Conservation (phyloP, 2,888 invertebrate genomes). For the Pseudococcus viburni region DNA sequence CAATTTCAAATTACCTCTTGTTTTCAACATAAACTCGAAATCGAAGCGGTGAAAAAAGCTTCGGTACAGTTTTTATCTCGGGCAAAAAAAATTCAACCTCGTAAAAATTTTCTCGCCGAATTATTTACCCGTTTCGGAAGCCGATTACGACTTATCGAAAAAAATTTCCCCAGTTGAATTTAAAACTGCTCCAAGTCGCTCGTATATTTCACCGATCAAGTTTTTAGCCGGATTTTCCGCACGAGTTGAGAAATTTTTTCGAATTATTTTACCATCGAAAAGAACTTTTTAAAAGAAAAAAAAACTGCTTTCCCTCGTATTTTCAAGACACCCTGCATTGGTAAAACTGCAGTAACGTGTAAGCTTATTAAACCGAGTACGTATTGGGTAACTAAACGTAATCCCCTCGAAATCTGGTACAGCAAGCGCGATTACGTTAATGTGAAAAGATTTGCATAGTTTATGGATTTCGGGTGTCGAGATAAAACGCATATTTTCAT, state of each 20-base stretch:
- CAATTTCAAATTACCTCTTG: constrained; percentile 41
- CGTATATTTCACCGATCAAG: not conserved
- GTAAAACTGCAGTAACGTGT: too few relatives aligned
- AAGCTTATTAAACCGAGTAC: too few relatives aligned
- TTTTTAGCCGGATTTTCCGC: not conserved
- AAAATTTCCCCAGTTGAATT: not conserved
- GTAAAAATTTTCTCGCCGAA: constrained; percentile 8
- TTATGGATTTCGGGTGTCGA: not conserved
- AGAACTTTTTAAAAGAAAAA: not conserved
- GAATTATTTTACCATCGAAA: not conserved
- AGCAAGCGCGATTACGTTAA: too few relatives aligned
- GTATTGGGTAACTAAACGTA: not conserved
- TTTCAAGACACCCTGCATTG: too few relatives aligned
- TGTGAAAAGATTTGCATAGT: too few relatives aligned
- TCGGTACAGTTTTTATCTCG: not conserved
- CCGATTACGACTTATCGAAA: not conserved
- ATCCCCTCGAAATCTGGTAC: not conserved
- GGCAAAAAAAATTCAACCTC: not conserved
- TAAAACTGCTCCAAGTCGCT: not conserved
- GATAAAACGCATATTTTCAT: too few relatives aligned
- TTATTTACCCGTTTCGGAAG: not conserved
- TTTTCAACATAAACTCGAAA: not conserved
- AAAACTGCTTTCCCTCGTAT: not conserved
- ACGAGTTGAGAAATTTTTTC: not conserved
- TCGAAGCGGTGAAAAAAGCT: not conserved